Conservation (phyloP, 2,888 invertebrate species). For the Druceiella hillmani region DNA sequence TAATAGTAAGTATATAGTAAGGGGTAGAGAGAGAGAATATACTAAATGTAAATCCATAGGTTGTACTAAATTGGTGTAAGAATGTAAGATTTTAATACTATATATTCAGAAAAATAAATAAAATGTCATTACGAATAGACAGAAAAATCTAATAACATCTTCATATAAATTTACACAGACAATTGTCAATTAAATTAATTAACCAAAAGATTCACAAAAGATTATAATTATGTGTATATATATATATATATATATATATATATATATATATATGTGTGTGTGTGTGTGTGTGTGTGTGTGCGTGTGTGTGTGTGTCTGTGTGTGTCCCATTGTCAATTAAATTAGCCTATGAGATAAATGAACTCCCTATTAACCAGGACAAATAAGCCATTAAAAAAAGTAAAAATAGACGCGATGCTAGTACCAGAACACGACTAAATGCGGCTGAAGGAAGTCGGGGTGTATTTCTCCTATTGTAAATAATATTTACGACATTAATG, state of each 20-base stretch:
- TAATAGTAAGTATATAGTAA: too few relatives aligned
- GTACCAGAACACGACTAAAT: not conserved
- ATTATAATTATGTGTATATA: not conserved
- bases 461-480: not conserved
- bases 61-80: too few relatives aligned
- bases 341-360: too few relatives aligned
- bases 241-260: constrained; percentile 1
- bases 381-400: not conserved
- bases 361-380: too few relatives aligned
- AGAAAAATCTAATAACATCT: not conserved
- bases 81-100: too few relatives aligned
- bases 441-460: not conserved
- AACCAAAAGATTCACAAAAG: not conserved
- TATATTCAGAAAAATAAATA: too few relatives aligned
- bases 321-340: not conserved
- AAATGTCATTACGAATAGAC: too few relatives aligned
- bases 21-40: too few relatives aligned
- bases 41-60: too few relatives aligned
- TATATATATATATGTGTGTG: constrained; percentile 1
- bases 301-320: not conserved
- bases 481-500: too few relatives aligned
- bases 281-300: constrained; percentile 1
- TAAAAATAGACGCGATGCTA: not conserved
- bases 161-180: not conserved
- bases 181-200: not conserved